Percentiles rank a stretch among this genome's conserved stretches.
Conservation (phyloP, 2,888 invertebrate species). For the Disparrhopalites patrizii region DNA sequence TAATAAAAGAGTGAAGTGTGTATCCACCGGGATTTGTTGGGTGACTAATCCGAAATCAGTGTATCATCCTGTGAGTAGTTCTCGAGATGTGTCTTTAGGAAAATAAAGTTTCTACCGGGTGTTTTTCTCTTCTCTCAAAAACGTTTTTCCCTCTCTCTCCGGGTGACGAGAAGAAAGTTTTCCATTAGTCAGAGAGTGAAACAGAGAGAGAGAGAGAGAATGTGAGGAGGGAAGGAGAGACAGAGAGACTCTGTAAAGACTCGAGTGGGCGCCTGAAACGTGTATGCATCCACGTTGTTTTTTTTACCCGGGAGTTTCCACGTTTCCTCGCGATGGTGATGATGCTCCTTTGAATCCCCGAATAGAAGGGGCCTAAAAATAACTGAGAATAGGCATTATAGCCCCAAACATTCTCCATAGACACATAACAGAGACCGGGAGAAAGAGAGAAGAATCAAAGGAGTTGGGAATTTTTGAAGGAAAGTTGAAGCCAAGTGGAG, state of each 20-base stretch:
- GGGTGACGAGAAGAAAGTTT: conserved; percentile 22
- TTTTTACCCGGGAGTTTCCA: too few species aligned
- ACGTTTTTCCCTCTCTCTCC: background rate
- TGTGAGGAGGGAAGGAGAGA: background rate
- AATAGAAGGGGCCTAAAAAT: conserved; percentile 1
- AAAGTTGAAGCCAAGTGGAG: conserved; percentile 10
- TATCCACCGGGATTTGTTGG: too few species aligned
- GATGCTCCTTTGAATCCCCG: too few species aligned
- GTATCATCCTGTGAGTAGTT: too few species aligned
- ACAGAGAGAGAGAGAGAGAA: too few species aligned
- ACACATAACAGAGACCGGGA: background rate
- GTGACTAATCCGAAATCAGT: too few species aligned
- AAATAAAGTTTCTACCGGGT: background rate
- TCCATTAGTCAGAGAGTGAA: conserved; percentile 22
- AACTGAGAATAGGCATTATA: conserved; percentile 5
- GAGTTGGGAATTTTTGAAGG: too few species aligned
- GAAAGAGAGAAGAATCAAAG: background rate
- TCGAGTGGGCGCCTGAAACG: conserved; percentile 4
- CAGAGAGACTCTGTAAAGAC: background rate
- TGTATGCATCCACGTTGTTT: background rate
- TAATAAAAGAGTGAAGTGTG: too few species aligned
- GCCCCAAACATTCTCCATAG: too few species aligned
- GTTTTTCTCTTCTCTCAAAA: conserved; percentile 4
- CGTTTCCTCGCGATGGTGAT: too few species aligned
- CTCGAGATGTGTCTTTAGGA: too few species aligned